phyloP scores from a whole-genome alignment of 64 coral and sea anemone genomes.

The Pocillopora damicornis region DNA sequence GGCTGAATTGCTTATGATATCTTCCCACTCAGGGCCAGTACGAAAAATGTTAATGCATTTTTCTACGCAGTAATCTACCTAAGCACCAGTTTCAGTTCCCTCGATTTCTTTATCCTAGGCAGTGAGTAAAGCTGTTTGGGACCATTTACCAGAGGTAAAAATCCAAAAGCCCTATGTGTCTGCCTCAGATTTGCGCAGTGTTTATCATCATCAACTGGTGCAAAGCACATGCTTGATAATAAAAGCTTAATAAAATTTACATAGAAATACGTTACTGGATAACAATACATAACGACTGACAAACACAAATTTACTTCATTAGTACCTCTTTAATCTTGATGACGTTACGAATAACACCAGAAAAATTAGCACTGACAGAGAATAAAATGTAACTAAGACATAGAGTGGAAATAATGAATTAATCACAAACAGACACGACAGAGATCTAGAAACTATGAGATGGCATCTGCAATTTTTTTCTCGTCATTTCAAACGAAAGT shows the following conservation, averaged over 20 bases:
- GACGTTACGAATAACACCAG: too few species aligned
- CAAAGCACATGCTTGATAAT: neutral
- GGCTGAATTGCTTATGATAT: too few species aligned
- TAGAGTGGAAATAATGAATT: neutral
- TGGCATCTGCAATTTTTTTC: constrained; percentile 20
- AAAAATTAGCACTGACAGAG: too few species aligned
- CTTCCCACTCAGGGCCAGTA: too few species aligned
- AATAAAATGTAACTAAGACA: neutral
- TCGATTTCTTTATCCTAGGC: constrained; percentile 28
- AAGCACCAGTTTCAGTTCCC: constrained; percentile 38
- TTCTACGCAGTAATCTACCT: neutral
- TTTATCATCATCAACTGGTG: constrained; percentile 76
- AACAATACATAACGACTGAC: neutral
- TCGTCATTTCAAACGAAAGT: constrained; percentile 46
- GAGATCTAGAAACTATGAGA: neutral
- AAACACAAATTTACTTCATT: neutral
- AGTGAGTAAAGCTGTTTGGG: neutral
- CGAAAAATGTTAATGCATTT: neutral
- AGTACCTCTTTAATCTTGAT: too few species aligned
- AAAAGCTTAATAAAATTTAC: neutral
- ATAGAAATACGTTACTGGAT: neutral
- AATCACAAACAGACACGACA: neutral
- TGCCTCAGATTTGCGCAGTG: constrained; percentile 76
- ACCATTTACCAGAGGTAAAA: neutral
- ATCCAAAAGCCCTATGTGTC: neutral